Conservation (phyloP, 2,797 vertebrate species). For the Propithecus deckenii region DNA sequence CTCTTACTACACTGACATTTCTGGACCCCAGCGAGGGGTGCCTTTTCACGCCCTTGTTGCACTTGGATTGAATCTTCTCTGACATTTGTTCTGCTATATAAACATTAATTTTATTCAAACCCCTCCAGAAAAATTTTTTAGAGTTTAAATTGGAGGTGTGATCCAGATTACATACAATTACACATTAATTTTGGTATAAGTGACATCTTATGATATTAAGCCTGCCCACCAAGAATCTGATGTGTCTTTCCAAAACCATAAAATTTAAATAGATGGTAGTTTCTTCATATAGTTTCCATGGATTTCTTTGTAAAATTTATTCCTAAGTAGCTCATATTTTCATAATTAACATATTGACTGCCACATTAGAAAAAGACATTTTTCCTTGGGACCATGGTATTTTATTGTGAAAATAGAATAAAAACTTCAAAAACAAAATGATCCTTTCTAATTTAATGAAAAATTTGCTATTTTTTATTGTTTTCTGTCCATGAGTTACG, state of each 20-base stretch:
- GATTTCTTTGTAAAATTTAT: neutral
- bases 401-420: no score
- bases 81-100: neutral
- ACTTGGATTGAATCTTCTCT: neutral
- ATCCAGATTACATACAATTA: no score
- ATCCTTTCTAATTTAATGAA: no score
- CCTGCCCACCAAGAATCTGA: neutral
- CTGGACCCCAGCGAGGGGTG: fast-evolving
- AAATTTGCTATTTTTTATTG: no score
- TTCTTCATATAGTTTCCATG: neutral
- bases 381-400: no score
- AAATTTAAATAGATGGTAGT: fast-evolving
- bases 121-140: neutral
- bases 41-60: neutral
- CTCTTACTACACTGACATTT: no score
- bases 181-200: no score
- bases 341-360: no score
- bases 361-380: no score
- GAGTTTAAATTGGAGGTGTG: fast-evolving
- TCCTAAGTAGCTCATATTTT: neutral
- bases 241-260: neutral
- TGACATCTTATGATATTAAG: no score
- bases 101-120: neutral
- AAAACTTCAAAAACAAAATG: no score
- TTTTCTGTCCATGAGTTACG: no score